Percentiles rank a stretch among this genome's conserved stretches.
phyloP scores from a whole-genome alignment of 2,113 vertebrate species.

The Hippocampus guttulatus region DNA sequence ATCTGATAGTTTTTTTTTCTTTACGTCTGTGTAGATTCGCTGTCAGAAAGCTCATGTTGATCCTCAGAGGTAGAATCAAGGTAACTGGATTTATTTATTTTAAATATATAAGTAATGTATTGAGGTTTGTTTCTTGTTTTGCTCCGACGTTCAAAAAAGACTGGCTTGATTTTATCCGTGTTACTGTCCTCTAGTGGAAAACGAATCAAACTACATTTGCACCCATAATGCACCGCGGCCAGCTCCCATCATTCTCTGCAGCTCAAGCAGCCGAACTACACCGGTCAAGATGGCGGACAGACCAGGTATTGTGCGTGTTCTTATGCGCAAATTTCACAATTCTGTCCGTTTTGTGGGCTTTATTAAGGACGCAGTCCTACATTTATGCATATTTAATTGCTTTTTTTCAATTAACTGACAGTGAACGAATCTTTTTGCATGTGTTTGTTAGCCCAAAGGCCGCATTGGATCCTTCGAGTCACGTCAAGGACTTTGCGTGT shows the following conservation, averaged over 20 bases:
- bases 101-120: too few relatives aligned
- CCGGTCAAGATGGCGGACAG: conserved; percentile 76
- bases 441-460: conserved; percentile 23
- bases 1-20: too few relatives aligned
- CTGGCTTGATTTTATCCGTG: not conserved
- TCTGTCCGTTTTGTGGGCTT: rapidly evolving
- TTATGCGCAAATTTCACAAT: conserved; percentile 6
- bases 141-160: too few relatives aligned
- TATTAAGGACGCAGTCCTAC: rapidly evolving
- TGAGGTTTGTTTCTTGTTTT: too few relatives aligned
- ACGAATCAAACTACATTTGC: not conserved
- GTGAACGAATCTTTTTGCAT: not conserved
- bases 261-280: conserved; percentile 5
- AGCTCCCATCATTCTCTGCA: conserved; percentile 58
- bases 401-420: rapidly evolving
- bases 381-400: not conserved
- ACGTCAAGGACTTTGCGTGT: conserved; percentile 72
- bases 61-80: too few relatives aligned
- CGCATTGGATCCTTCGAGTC: conserved; percentile 35
- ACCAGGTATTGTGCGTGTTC: conserved; percentile 59
- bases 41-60: too few relatives aligned
- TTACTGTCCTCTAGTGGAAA: conserved; percentile 36
- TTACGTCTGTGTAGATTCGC: too few relatives aligned
- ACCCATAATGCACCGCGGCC: conserved; percentile 48
- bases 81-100: too few relatives aligned